A percentile compares a stretch with the other conserved stretches of the same genome.
Evolutionary conservation across 2,888 invertebrate genomes (phyloP).

Genomic region (Eilema caniola): DNA sequence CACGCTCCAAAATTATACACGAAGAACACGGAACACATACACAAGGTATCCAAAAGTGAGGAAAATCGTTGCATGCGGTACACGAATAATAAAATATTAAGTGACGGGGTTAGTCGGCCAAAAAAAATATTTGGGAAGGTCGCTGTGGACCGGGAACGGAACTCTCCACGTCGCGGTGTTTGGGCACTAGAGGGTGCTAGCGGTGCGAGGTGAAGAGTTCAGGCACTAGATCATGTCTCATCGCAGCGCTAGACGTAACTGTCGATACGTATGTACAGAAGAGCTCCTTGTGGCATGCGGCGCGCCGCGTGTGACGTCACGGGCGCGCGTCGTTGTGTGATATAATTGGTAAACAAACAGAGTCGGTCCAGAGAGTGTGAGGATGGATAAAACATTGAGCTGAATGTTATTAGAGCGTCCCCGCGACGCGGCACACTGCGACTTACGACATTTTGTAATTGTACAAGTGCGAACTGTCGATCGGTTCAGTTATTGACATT

Average conservation of each 20-base stretch:
- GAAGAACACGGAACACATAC: slow-evolving; percentile 75
- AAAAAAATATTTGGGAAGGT: slow-evolving; percentile 79
- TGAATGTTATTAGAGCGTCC: slow-evolving; percentile 55
- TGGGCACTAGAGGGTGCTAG: slow-evolving; percentile 23
- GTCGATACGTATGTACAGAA: slow-evolving; percentile 53
- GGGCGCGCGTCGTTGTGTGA: slow-evolving; percentile 58
- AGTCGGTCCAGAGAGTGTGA: slow-evolving; percentile 67
- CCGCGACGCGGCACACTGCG: slow-evolving; percentile 7
- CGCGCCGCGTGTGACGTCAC: slow-evolving; percentile 43
- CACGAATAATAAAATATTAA: slow-evolving; percentile 63
- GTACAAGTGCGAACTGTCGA: background rate
- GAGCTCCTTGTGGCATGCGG: slow-evolving; percentile 29
- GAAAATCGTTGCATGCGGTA: slow-evolving; percentile 75
- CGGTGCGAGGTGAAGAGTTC: slow-evolving; percentile 28
- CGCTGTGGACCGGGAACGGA: slow-evolving; percentile 63
- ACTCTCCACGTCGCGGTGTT: slow-evolving; percentile 22
- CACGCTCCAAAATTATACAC: slow-evolving; percentile 60
- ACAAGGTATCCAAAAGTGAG: slow-evolving; percentile 71
- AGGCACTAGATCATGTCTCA: slow-evolving; percentile 49
- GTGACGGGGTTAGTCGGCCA: slow-evolving; percentile 67
- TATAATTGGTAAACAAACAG: slow-evolving; percentile 44
- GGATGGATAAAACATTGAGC: slow-evolving; percentile 69
- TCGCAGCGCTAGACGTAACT: slow-evolving; percentile 58
- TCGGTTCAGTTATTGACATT: background rate
- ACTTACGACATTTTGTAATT: background rate